phyloP scores from a whole-genome alignment of 2,888 invertebrate genomes.

The Eilema sororculum region DNA sequence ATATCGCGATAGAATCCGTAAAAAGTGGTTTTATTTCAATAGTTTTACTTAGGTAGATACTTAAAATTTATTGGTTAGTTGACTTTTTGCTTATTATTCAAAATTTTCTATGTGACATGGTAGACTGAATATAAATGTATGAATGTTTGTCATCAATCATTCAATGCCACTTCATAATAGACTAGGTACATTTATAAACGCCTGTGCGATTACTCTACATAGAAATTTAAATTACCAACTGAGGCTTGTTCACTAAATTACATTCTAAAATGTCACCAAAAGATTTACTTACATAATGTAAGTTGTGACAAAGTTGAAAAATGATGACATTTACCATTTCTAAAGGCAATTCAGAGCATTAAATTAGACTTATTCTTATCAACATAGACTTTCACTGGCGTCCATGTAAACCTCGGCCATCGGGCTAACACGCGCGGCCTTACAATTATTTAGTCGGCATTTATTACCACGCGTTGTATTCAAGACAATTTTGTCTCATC shows the following conservation, averaged over 20 bases:
- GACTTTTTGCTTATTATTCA: not conserved
- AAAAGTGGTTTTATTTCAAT: too few species aligned
- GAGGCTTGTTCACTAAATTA: constrained; percentile 34
- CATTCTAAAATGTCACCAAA: constrained; percentile 23
- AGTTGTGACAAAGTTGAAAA: constrained; percentile 41
- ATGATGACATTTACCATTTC: constrained; percentile 44
- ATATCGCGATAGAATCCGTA: too few species aligned
- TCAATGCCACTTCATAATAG: constrained; percentile 12
- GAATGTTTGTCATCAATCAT: constrained; percentile 9
- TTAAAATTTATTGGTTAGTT: too few species aligned
- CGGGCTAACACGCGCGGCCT: constrained; percentile 46
- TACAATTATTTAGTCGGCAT: constrained; percentile 68
- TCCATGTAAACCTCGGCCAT: constrained; percentile 54
- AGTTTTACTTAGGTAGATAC: too few species aligned
- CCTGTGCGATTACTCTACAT: constrained; percentile 10
- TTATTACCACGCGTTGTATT: constrained; percentile 68
- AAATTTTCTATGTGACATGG: not conserved
- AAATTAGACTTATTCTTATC: constrained; percentile 38
- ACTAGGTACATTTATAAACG: constrained; percentile 15
- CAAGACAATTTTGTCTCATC: constrained; percentile 73
- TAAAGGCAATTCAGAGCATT: constrained; percentile 39
- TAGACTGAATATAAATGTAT: not conserved
- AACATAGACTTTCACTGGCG: constrained; percentile 36
- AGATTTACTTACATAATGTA: constrained; percentile 31
- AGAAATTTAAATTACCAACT: constrained; percentile 24